Percentiles rank a stretch among this genome's conserved stretches.
These are phyloP conservation scores for Notospermus geniculatus DNA, from an alignment of 1,140 invertebrate species.

Conservation along the genomic window DNA sequence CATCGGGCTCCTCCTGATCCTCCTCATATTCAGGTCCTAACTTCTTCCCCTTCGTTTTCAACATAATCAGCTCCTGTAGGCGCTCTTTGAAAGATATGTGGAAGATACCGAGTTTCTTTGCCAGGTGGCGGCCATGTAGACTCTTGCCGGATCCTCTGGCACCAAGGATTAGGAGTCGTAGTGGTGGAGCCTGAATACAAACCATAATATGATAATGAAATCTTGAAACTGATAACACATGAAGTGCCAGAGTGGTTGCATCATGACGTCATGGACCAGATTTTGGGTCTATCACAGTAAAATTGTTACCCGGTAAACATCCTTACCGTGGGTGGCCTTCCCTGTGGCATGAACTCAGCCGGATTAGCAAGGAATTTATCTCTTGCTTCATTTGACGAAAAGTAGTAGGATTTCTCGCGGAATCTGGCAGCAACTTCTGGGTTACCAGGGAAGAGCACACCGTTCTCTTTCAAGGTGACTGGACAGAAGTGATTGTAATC, in stretches of 20 bases:
- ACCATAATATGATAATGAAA: not conserved
- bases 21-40: slow-evolving; percentile 52
- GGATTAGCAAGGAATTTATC: slow-evolving; percentile 51
- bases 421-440: slow-evolving; percentile 51
- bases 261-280: too few relatives aligned
- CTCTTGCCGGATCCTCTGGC: slow-evolving; percentile 52
- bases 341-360: slow-evolving; percentile 39
- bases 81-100: slow-evolving; percentile 55
- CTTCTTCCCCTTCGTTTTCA: slow-evolving; percentile 51
- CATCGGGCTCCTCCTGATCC: slow-evolving; percentile 39
- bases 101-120: slow-evolving; percentile 52
- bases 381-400: slow-evolving; percentile 44
- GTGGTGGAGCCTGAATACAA: slow-evolving; percentile 43
- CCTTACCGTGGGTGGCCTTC: slow-evolving; percentile 41
- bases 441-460: slow-evolving; percentile 51
- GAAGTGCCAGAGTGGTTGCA: too few relatives aligned
- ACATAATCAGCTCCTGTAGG: slow-evolving; percentile 55
- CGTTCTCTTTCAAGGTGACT: slow-evolving; percentile 48
- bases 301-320: not conserved
- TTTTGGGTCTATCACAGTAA: too few relatives aligned
- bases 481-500: slow-evolving; percentile 55
- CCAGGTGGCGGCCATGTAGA: slow-evolving; percentile 48
- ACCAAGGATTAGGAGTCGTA: slow-evolving; percentile 50
- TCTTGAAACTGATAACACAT: not conserved
- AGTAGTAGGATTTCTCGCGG: slow-evolving; percentile 53